Conservation (phyloP, 2,797 vertebrate species). For the Onychomys arenicola region DNA sequence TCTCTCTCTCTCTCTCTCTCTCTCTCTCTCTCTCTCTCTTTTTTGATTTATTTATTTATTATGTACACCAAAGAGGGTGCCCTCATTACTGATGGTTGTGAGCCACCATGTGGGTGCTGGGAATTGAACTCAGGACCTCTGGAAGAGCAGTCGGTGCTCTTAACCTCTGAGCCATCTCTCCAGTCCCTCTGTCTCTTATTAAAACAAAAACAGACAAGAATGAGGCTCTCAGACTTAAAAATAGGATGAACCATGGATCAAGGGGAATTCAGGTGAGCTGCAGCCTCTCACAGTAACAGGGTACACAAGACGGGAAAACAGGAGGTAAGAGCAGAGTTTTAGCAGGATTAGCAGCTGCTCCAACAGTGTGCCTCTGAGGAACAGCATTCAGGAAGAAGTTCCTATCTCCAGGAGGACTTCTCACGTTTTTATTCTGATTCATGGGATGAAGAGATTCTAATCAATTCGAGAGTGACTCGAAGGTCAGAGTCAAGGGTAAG, state of each 20-base stretch:
- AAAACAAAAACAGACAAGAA: neutral
- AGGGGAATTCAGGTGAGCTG: neutral
- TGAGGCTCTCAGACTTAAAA: neutral
- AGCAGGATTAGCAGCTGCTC: neutral
- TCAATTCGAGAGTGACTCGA: neutral
- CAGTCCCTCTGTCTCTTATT: too few relatives aligned
- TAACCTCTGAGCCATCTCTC: too few relatives aligned
- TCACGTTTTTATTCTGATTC: neutral
- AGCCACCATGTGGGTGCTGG: too few relatives aligned
- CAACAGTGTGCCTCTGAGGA: neutral
- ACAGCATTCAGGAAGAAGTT: neutral
- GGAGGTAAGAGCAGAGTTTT: neutral
- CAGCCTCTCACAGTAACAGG: neutral
- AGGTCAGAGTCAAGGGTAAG: neutral
- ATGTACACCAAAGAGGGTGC: too few relatives aligned
- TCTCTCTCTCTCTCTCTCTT: too few relatives aligned
- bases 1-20: too few relatives aligned
- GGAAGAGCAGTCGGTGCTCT: too few relatives aligned
- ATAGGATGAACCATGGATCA: neutral
- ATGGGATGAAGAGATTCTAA: neutral
- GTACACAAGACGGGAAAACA: fast-evolving
- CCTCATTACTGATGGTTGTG: too few relatives aligned
- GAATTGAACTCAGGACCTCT: too few relatives aligned
- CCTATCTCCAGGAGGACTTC: neutral
- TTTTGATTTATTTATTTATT: too few relatives aligned